Evolutionary conservation across 1,140 invertebrate genomes (phyloP).

Genomic region (Pseudomyrmex dendroicus): DNA sequence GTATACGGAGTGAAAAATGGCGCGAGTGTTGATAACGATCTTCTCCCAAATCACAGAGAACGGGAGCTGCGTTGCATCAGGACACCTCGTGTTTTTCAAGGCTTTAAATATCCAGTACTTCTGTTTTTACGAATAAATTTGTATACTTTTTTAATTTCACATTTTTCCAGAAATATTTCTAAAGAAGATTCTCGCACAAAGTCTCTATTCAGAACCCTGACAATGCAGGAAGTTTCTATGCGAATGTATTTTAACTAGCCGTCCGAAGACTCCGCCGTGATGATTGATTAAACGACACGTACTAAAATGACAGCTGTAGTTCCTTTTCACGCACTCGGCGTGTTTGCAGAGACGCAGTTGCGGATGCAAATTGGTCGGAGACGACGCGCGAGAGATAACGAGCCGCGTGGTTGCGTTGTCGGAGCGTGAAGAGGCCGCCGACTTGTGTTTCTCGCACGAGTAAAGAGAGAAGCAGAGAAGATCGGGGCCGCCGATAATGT

Average conservation of each 20-base stretch:
- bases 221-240: no score
- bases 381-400: constrained; percentile 51
- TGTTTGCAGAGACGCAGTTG: constrained; percentile 35
- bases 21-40: constrained; percentile 15
- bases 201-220: no score
- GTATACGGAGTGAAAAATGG: background rate
- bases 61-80: no score
- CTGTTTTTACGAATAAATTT: no score
- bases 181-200: no score
- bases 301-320: background rate
- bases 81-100: no score
- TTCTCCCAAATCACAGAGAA: background rate
- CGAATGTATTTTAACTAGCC: no score
- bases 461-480: constrained; percentile 37
- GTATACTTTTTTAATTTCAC: no score
- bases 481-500: constrained; percentile 68
- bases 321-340: background rate
- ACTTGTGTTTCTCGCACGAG: constrained; percentile 45
- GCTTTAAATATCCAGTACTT: no score
- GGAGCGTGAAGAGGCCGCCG: constrained; percentile 34
- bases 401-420: constrained; percentile 19
- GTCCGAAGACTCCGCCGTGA: no score
- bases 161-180: no score
- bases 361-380: constrained; percentile 44
- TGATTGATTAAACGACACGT: constrained; percentile 1